phyloP scores from a whole-genome alignment of 2,113 vertebrate genomes.

The Manacus vitellinus region DNA sequence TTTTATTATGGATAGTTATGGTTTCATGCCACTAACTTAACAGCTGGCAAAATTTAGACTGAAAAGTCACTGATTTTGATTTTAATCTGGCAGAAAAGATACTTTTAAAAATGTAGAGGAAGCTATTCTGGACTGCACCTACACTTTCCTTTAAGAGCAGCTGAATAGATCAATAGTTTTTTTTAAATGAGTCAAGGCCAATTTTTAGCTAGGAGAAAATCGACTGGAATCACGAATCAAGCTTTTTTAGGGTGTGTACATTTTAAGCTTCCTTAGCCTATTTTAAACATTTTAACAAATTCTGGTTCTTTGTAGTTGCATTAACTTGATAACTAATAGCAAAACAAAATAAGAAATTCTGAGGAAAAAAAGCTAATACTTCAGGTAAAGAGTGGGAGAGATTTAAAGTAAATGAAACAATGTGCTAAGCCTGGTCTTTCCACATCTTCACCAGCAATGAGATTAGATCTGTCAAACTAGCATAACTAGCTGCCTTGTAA shows the following conservation, averaged over 20 bases:
- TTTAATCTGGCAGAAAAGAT: neutral
- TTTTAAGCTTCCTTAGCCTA: neutral
- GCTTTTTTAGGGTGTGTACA: neutral
- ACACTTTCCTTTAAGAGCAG: neutral
- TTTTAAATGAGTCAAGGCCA: neutral
- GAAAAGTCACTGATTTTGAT: neutral
- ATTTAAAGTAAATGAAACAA: neutral
- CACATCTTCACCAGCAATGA: neutral
- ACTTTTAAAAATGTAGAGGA: neutral
- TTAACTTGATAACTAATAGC: neutral
- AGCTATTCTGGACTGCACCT: neutral
- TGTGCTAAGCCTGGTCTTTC: neutral
- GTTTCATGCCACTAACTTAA: neutral
- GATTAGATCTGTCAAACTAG: neutral
- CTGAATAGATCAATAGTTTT: neutral
- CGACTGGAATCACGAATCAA: neutral
- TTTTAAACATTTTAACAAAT: neutral
- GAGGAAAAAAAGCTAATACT: neutral
- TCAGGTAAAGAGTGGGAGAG: neutral
- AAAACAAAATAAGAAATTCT: neutral
- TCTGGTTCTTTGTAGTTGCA: neutral
- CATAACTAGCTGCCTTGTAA: neutral
- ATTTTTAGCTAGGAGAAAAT: neutral
- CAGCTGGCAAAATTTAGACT: neutral
- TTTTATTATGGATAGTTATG: neutral